phyloP scores from a whole-genome alignment of 2,797 vertebrate genomes.

The Myotis myotis region DNA sequence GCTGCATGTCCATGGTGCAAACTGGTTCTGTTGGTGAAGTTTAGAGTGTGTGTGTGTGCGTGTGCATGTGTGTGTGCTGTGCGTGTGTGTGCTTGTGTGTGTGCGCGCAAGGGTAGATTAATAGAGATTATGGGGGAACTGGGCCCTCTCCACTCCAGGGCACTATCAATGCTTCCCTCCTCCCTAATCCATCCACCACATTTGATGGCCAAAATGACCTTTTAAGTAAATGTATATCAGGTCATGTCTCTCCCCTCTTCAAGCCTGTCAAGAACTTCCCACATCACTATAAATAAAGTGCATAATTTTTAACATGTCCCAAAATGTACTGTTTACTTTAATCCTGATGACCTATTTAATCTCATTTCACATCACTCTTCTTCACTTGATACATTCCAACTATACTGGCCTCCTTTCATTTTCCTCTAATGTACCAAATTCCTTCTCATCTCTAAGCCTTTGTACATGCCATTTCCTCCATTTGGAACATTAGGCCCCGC shows the following conservation, averaged over 20 bases:
- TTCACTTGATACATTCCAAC: background rate
- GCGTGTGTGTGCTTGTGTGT: background rate
- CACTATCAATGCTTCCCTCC: background rate
- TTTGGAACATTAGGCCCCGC: background rate
- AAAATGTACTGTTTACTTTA: background rate
- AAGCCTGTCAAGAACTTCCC: background rate
- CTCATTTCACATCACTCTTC: background rate
- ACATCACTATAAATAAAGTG: conserved; percentile 14
- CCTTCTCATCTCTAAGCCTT: background rate
- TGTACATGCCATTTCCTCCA: background rate
- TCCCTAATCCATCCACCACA: background rate
- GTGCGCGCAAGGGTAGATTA: background rate
- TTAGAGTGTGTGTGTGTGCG: background rate
- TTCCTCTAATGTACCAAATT: background rate
- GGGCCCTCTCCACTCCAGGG: background rate
- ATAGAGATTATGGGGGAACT: background rate
- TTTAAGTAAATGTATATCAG: background rate
- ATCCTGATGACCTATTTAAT: conserved; percentile 12
- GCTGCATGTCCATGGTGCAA: background rate
- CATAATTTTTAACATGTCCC: background rate
- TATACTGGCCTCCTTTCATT: background rate
- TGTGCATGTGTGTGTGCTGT: background rate
- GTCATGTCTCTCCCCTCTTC: background rate
- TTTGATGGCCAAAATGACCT: background rate
- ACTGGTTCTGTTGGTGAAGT: background rate